Conservation (phyloP, 2,797 vertebrate genomes). For the Enteromius viviparus region DNA sequence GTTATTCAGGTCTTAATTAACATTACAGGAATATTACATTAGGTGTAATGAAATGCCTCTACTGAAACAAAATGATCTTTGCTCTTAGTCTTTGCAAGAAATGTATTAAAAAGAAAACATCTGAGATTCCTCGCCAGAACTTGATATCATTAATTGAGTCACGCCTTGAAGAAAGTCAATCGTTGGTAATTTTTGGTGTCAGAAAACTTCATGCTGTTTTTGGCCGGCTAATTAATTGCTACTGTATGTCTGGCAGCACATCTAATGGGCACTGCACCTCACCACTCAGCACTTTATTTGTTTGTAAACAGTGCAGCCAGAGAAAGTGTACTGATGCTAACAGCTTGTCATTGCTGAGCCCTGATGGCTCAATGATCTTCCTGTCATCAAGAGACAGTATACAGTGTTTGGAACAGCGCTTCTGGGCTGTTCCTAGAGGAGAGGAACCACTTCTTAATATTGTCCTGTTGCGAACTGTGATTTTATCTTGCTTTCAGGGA, state of each 20-base stretch:
- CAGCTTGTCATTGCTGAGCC: slow-evolving; percentile 33
- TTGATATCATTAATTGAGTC: slow-evolving; percentile 39
- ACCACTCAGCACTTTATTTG: slow-evolving; percentile 36
- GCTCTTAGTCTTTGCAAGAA: slow-evolving; percentile 31
- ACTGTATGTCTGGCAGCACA: slow-evolving; percentile 15
- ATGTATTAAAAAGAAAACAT: background rate
- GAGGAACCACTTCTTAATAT: background rate
- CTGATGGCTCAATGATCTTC: slow-evolving; percentile 8
- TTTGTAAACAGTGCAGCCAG: slow-evolving; percentile 39
- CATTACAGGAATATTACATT: background rate
- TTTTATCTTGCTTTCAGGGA: slow-evolving; percentile 39
- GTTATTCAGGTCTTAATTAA: background rate
- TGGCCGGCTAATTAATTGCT: slow-evolving; percentile 52
- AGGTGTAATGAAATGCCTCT: background rate
- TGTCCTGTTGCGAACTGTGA: slow-evolving; percentile 22
- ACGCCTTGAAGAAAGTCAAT: slow-evolving; percentile 33
- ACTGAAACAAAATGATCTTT: slow-evolving; percentile 24
- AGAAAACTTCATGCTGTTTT: slow-evolving; percentile 37
- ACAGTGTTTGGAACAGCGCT: slow-evolving; percentile 21
- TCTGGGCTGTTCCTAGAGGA: background rate
- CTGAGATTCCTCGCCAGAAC: background rate
- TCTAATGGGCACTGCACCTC: slow-evolving; percentile 22
- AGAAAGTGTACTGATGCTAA: slow-evolving; percentile 35
- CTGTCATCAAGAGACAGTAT: background rate
- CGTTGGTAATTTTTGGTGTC: slow-evolving; percentile 33